A percentile compares a stretch with the other conserved stretches of the same genome.
These are phyloP conservation scores for Zootoca vivipara DNA, from an alignment of 2,113 vertebrate species.

Conservation along the genomic window DNA sequence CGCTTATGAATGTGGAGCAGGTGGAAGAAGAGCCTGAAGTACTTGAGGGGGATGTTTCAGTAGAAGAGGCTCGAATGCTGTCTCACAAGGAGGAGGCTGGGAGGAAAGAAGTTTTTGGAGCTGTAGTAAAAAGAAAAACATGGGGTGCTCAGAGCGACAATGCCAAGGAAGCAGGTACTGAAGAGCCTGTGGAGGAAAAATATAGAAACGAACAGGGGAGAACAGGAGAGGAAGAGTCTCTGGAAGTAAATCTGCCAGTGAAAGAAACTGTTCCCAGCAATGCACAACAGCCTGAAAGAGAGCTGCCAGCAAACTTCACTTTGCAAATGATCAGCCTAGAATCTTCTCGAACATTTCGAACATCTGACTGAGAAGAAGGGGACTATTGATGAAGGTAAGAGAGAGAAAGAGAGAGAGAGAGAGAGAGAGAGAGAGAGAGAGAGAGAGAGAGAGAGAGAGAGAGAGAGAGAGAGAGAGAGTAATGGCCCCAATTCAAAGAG, in stretches of 20 bases:
- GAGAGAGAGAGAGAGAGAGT: neutral
- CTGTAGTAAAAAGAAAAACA: neutral
- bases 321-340: neutral
- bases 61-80: neutral
- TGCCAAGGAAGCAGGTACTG: neutral
- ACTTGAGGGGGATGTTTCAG: rapidly evolving
- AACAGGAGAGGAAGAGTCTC: rapidly evolving
- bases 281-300: neutral
- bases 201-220: rapidly evolving
- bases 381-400: conserved; percentile 20
- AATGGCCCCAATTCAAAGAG: neutral
- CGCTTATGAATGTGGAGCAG: rapidly evolving
- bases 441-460: neutral
- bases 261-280: rapidly evolving
- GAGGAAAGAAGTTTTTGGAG: neutral
- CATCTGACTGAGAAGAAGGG: rapidly evolving
- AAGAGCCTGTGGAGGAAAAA: rapidly evolving
- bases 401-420: neutral
- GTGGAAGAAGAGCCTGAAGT: rapidly evolving
- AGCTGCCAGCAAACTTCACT: rapidly evolving
- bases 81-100: rapidly evolving
- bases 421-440: too few species aligned
- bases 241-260: rapidly evolving
- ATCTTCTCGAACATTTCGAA: rapidly evolving
- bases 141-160: rapidly evolving